Evolutionary conservation across 1,140 invertebrate species (phyloP).

Genomic region (Drosophila miranda): DNA sequence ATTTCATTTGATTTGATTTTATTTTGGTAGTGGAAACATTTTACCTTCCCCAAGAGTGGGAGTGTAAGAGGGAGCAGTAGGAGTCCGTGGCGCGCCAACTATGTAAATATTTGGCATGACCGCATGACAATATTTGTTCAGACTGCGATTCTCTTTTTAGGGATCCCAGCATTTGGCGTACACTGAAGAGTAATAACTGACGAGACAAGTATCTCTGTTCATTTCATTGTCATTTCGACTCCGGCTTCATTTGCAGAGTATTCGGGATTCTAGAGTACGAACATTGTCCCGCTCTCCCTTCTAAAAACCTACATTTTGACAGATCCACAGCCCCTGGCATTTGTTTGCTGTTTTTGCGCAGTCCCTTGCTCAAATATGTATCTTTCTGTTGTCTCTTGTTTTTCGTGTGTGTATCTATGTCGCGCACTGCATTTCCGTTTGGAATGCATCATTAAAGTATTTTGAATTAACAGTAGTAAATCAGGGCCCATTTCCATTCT

Average conservation of each 20-base stretch:
- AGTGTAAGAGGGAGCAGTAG: not conserved
- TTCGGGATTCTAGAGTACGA: no score
- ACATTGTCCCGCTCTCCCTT: not conserved
- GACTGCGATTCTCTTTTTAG: constrained; percentile 57
- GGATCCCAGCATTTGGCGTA: not conserved
- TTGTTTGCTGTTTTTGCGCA: constrained; percentile 56
- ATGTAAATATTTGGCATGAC: constrained; percentile 75
- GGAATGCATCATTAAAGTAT: constrained; percentile 66
- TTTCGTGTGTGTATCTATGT: constrained; percentile 10
- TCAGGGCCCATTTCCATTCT: constrained; percentile 20
- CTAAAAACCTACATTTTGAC: not conserved
- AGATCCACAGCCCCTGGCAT: not conserved
- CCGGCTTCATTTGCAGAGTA: not conserved
- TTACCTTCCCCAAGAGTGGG: constrained; percentile 44
- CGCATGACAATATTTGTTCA: constrained; percentile 73
- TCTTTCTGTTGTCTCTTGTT: constrained; percentile 9
- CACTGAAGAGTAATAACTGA: no score
- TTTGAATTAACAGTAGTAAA: constrained; percentile 66
- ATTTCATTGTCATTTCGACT: no score
- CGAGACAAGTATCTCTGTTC: no score
- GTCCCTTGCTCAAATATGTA: constrained; percentile 44
- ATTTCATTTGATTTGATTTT: constrained; percentile 44
- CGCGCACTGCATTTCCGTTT: constrained; percentile 30
- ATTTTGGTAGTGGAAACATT: constrained; percentile 45
- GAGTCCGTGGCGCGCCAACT: constrained; percentile 53